Evolutionary conservation across 2,888 invertebrate species (phyloP).

Genomic region (Heliconius ethilla): DNA sequence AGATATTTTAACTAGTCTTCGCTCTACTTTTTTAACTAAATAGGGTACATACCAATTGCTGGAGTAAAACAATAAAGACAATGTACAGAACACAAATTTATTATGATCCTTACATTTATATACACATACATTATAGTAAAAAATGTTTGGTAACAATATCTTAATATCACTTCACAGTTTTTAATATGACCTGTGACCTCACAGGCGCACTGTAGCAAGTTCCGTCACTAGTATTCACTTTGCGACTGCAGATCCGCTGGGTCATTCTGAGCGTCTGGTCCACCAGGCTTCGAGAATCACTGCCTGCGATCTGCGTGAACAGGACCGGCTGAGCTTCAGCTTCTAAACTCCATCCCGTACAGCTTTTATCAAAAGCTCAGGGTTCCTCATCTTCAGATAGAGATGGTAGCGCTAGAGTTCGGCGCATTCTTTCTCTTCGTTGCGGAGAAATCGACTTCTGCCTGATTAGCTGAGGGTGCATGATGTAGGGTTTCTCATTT

Average conservation of each 20-base stretch:
- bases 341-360: slow-evolving; percentile 67
- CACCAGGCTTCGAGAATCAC: slow-evolving; percentile 34
- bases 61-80: slow-evolving; percentile 38
- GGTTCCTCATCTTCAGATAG: slow-evolving; percentile 78
- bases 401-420: slow-evolving; percentile 71
- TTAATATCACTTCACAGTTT: slow-evolving; percentile 50
- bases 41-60: slow-evolving; percentile 21
- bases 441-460: slow-evolving; percentile 75
- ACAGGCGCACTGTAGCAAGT: slow-evolving; percentile 38
- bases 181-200: slow-evolving; percentile 40
- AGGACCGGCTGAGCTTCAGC: slow-evolving; percentile 50
- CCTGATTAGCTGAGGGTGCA: slow-evolving; percentile 66
- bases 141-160: slow-evolving; percentile 46
- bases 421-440: slow-evolving; percentile 66
- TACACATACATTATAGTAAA: slow-evolving; percentile 41
- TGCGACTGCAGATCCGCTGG: slow-evolving; percentile 34
- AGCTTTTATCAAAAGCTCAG: slow-evolving; percentile 56
- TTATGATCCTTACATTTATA: slow-evolving; percentile 45
- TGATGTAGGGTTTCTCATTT: slow-evolving; percentile 58
- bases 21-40: not conserved
- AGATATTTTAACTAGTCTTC: not conserved
- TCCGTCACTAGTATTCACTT: slow-evolving; percentile 40
- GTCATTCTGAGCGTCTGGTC: slow-evolving; percentile 22
- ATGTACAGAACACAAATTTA: slow-evolving; percentile 48
- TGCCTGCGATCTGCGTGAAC: slow-evolving; percentile 32